phyloP scores from a whole-genome alignment of 2,888 invertebrate species.

The Pelosia muscerda region DNA sequence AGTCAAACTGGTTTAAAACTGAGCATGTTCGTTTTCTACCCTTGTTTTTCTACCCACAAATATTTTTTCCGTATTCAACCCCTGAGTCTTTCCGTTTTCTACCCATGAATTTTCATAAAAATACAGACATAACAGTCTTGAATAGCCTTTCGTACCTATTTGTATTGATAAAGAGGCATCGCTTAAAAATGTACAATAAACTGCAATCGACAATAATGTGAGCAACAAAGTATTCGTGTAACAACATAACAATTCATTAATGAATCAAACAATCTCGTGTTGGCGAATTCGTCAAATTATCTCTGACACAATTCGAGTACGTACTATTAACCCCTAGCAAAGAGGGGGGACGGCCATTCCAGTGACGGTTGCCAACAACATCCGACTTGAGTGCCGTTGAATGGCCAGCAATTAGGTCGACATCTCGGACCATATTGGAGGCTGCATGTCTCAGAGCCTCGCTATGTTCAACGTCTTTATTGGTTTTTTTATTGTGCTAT shows the following conservation, averaged over 20 bases:
- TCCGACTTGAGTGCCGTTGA: slow-evolving; percentile 79
- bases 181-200: neutral
- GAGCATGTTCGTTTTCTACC: neutral
- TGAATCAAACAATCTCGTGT: neutral
- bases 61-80: neutral
- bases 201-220: neutral
- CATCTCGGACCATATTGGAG: slow-evolving; percentile 64
- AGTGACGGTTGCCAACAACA: slow-evolving; percentile 68
- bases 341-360: slow-evolving; percentile 53
- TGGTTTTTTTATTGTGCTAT: slow-evolving; percentile 49
- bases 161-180: neutral
- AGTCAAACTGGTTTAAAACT: too few relatives aligned
- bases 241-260: neutral
- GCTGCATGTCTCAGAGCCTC: slow-evolving; percentile 56
- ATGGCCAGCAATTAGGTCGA: slow-evolving; percentile 81
- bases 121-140: neutral
- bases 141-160: neutral
- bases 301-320: slow-evolving; percentile 29
- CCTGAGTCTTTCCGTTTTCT: neutral
- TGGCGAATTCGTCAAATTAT: neutral
- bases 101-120: too few relatives aligned
- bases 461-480: slow-evolving; percentile 50
- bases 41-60: neutral
- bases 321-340: slow-evolving; percentile 59
- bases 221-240: neutral